Conservation (phyloP, 1,140 invertebrate genomes). For the Episyrphus balteatus region DNA sequence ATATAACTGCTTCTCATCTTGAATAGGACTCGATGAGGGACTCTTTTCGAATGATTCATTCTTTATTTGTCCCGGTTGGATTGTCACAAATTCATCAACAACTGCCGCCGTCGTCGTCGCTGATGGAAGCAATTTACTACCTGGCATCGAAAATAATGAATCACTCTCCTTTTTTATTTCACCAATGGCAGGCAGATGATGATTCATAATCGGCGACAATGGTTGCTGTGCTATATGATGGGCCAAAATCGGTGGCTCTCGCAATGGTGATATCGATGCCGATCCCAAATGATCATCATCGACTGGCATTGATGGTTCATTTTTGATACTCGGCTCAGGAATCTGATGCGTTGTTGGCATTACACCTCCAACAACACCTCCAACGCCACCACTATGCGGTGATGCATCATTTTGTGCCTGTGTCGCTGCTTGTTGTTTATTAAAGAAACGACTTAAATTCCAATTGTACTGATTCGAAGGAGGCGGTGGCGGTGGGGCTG, state of each 20-base stretch:
- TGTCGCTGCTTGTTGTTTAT: constrained; percentile 20
- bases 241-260: too few relatives aligned
- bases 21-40: constrained; percentile 1
- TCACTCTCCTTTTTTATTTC: constrained; percentile 5
- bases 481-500: constrained; percentile 20
- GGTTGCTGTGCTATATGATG: background rate
- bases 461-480: constrained; percentile 31
- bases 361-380: background rate
- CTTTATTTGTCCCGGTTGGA: constrained; percentile 10
- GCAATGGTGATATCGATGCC: background rate
- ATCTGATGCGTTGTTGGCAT: background rate
- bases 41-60: constrained; percentile 5
- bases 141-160: background rate
- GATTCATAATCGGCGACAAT: background rate
- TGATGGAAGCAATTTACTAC: background rate
- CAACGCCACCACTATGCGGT: constrained; percentile 5
- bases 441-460: constrained; percentile 26
- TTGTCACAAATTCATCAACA: constrained; percentile 8
- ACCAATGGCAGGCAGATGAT: background rate
- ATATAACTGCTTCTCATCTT: background rate
- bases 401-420: constrained; percentile 10
- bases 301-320: background rate
- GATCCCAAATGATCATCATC: background rate
- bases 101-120: background rate
- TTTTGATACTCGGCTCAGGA: background rate